Percentiles rank a stretch among this genome's conserved stretches.
Evolutionary conservation across 1,140 invertebrate species (phyloP).

Genomic region (Rhagoletis pomonella): DNA sequence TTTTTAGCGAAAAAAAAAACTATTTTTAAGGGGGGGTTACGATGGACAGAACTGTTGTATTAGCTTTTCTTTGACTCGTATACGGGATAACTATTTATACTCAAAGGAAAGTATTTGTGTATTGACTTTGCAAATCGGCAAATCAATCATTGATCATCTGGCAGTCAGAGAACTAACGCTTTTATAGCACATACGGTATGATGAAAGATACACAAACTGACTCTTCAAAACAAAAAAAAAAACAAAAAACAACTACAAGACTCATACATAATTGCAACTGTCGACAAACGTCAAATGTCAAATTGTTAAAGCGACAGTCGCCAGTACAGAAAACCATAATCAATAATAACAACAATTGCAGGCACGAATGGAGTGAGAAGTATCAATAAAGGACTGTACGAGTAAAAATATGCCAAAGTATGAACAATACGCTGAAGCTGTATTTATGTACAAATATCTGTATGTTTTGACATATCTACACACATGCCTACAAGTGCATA

Average conservation of each 20-base stretch:
- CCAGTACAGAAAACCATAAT: not conserved
- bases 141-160: no score
- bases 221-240: not conserved
- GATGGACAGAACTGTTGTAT: no score
- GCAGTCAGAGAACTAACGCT: no score
- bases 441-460: not conserved
- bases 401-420: constrained; percentile 3
- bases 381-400: not conserved
- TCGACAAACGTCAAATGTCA: not conserved
- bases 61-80: no score
- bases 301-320: not conserved
- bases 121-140: no score
- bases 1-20: no score
- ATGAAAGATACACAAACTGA: not conserved
- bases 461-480: not conserved
- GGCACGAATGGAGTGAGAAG: not conserved
- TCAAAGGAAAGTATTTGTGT: no score
- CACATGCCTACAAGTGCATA: no score
- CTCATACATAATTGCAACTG: not conserved
- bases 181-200: no score
- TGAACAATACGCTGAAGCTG: not conserved
- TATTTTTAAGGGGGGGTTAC: no score
- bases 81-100: no score
- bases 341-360: not conserved
- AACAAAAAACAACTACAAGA: not conserved